phyloP scores from a whole-genome alignment of 2,888 invertebrate genomes.

The Sarcophaga caerulescens region DNA sequence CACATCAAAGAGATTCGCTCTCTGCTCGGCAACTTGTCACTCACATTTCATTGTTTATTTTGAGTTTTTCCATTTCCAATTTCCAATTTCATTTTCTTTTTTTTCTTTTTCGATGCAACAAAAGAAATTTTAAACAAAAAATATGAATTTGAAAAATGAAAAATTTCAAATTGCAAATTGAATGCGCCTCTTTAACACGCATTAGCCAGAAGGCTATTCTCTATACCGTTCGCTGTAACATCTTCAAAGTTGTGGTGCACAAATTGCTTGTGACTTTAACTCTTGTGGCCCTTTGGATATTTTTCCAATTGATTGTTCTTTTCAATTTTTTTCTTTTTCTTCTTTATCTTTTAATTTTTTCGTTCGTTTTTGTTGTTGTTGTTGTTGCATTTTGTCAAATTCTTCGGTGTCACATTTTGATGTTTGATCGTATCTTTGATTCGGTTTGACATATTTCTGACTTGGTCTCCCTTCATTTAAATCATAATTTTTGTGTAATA shows the following conservation, averaged over 20 bases:
- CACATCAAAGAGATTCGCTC: too few relatives aligned
- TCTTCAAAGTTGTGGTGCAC: too few relatives aligned
- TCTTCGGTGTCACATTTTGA: conserved; percentile 47
- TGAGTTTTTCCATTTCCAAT: neutral
- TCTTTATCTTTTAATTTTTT: conserved; percentile 1
- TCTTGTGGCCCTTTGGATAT: neutral
- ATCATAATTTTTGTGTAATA: conserved; percentile 65
- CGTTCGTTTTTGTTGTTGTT: neutral
- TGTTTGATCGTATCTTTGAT: conserved; percentile 66
- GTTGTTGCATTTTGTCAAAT: conserved; percentile 8
- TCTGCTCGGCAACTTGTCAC: neutral
- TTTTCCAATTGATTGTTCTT: neutral
- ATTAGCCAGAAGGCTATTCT: conserved; percentile 61
- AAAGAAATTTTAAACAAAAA: too few relatives aligned
- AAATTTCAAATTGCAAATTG: neutral
- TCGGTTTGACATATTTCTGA: conserved; percentile 63
- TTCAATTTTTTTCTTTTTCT: conserved; percentile 16
- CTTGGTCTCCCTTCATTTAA: conserved; percentile 16
- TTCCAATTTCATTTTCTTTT: too few relatives aligned
- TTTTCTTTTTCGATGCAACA: too few relatives aligned
- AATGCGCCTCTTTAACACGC: conserved; percentile 55
- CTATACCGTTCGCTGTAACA: conserved; percentile 32
- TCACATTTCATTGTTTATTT: too few relatives aligned
- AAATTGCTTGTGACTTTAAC: neutral
- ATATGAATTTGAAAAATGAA: neutral